Conservation (phyloP, 2,888 invertebrate genomes). For the Drosophila quinaria region DNA sequence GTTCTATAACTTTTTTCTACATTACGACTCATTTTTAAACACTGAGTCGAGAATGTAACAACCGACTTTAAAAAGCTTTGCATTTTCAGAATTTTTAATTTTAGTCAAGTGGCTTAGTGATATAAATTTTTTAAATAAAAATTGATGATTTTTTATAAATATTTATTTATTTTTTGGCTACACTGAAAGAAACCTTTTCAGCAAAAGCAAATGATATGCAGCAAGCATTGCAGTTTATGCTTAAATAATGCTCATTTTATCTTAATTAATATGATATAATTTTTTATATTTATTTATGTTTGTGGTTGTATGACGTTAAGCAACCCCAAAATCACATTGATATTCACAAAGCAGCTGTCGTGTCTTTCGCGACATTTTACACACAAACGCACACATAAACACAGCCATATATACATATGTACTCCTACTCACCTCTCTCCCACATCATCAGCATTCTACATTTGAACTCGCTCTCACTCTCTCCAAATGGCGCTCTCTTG, state of each 20-base stretch:
- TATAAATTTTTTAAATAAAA: no score
- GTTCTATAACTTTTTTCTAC: no score
- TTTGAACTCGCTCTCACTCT: background rate
- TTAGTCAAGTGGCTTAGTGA: no score
- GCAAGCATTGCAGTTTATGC: background rate
- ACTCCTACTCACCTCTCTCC: conserved; percentile 3
- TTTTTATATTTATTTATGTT: background rate
- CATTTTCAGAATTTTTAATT: no score
- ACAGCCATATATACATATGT: conserved; percentile 16
- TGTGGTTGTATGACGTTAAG: background rate
- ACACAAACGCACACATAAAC: conserved; percentile 23
- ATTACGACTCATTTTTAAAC: no score
- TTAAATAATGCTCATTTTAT: background rate
- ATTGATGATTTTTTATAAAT: no score
- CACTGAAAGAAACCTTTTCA: conserved; percentile 52
- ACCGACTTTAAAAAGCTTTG: no score
- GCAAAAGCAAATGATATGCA: background rate
- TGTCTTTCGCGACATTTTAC: conserved; percentile 54
- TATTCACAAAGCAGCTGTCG: conserved; percentile 46
- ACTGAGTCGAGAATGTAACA: no score
- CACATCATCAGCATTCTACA: background rate
- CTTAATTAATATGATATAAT: background rate
- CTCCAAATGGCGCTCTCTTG: background rate
- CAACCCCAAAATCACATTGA: conserved; percentile 18
- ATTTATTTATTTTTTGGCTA: background rate